Base-by-base conservation (phyloP, 2,888 invertebrate species). In the Zygogramma bicolorata region DNA sequence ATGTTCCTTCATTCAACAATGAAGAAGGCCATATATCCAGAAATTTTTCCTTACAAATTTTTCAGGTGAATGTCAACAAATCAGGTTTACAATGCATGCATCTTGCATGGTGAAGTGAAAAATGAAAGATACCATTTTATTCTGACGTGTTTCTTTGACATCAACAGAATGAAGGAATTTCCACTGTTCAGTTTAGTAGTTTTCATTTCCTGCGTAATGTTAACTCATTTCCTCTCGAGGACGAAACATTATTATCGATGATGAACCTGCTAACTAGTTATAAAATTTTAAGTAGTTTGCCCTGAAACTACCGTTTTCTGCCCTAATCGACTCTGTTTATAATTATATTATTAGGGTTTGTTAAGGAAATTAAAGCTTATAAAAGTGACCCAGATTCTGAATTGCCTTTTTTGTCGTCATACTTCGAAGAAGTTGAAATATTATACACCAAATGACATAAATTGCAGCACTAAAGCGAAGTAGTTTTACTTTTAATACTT, bases 351-450 rank as follows among this genome's bases (percentile, higher is more conserved):
- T 38, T 40, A 27, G 20, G 40, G 61, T 42, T 61, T 38, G 61
- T 42, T 18, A 13, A 31, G 20, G 20, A 27, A 38, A 38, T 60
- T 38, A 13, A 29, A 61, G 25, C 42, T 18, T 22, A 61, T 61
- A 22, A 22, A 13, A 60, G 60, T 27, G 61, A 22, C 6, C 61
- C 25, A 40, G 61, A 46, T 40, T 61, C 40, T 3, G 15, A 61
- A 61, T 61, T 34, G 22, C 61, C 40, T 61, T 61, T 40, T 61
- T 61, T 61, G 60, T 60, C 34, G 22, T 38, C 60, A n/a, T 20
- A n/a, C 29, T 62, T 46, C 46, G 46, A 46, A 46, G 42, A n/a
- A 62, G 62, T 62, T 46, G 25, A 46, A 42, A 46, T 62, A 62
- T 29, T 25, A 62, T 62, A 62, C 18, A 46, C 62, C 31, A 42